Evolutionary conservation across 2,888 invertebrate species (phyloP).

Genomic region (Portevinia maculata): DNA sequence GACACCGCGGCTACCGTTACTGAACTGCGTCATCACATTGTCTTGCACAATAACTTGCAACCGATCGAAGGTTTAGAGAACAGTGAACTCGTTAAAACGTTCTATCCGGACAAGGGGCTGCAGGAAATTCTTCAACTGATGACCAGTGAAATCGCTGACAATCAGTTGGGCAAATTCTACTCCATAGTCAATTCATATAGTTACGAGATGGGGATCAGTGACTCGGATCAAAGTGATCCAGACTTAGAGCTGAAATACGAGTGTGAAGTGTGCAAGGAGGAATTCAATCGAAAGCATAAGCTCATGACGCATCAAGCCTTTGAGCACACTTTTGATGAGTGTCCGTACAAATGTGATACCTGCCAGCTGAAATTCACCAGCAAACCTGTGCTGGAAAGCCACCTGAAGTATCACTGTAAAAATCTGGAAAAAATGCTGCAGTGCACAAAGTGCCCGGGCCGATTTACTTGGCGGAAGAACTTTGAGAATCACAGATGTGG

Average conservation of each 20-base stretch:
- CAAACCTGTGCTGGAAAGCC: slow-evolving; percentile 83
- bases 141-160: slow-evolving; percentile 75
- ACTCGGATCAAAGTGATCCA: slow-evolving; percentile 79
- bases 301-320: slow-evolving; percentile 78
- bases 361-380: slow-evolving; percentile 85
- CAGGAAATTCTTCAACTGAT: slow-evolving; percentile 75
- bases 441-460: slow-evolving; percentile 80
- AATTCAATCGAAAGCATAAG: slow-evolving; percentile 78
- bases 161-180: slow-evolving; percentile 77
- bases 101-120: slow-evolving; percentile 73
- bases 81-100: slow-evolving; percentile 76
- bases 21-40: slow-evolving; percentile 78
- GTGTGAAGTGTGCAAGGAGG: slow-evolving; percentile 77
- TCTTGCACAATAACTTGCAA: slow-evolving; percentile 74
- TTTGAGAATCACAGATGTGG: slow-evolving; percentile 78
- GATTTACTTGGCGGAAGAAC: slow-evolving; percentile 81
- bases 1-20: slow-evolving; percentile 75
- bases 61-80: slow-evolving; percentile 70
- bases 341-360: slow-evolving; percentile 83
- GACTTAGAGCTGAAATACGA: slow-evolving; percentile 74
- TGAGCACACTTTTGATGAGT: slow-evolving; percentile 81
- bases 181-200: slow-evolving; percentile 79
- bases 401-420: slow-evolving; percentile 83
- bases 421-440: slow-evolving; percentile 77
- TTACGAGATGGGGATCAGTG: slow-evolving; percentile 80